Evolutionary conservation across 2,113 vertebrate genomes (phyloP).

Genomic region (Salvator merianae): DNA sequence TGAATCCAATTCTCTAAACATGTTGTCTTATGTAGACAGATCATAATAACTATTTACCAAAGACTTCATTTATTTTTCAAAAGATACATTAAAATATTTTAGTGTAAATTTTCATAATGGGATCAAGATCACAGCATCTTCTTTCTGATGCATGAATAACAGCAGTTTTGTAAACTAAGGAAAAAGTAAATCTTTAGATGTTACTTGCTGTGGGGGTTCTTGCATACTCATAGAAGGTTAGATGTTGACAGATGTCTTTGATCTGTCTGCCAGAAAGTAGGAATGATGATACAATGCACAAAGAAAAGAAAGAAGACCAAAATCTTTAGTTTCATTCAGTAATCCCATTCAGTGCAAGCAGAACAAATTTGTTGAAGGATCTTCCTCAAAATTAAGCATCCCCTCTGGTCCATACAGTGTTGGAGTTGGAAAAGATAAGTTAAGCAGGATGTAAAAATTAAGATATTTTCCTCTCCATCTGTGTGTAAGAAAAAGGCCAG

Average conservation of each 20-base stretch:
- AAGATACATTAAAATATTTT: not conserved
- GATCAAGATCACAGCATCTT: not conserved
- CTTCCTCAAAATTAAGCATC: constrained; percentile 22
- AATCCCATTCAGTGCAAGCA: constrained; percentile 1
- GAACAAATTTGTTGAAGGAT: not conserved
- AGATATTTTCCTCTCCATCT: not conserved
- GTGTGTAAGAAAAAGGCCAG: not conserved
- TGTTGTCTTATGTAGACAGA: not conserved
- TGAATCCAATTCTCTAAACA: not conserved
- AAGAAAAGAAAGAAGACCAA: constrained; percentile 28
- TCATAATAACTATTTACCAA: not conserved
- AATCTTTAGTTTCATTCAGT: constrained; percentile 15
- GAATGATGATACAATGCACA: constrained; percentile 32
- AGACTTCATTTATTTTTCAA: not conserved
- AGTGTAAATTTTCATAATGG: not conserved
- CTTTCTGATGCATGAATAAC: constrained; percentile 2
- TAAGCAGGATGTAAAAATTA: not conserved
- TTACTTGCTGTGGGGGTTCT: constrained; percentile 7
- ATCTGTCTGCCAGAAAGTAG: constrained; percentile 53
- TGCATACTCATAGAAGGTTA: constrained; percentile 8
- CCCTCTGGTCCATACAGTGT: not conserved
- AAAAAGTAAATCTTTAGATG: constrained; percentile 37
- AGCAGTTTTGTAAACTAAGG: constrained; percentile 12
- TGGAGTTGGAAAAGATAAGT: not conserved
- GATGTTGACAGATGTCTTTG: constrained; percentile 51